These are phyloP conservation scores for Myotis planiceps DNA, from an alignment of 2,797 vertebrate genomes.

Conservation along the genomic window DNA sequence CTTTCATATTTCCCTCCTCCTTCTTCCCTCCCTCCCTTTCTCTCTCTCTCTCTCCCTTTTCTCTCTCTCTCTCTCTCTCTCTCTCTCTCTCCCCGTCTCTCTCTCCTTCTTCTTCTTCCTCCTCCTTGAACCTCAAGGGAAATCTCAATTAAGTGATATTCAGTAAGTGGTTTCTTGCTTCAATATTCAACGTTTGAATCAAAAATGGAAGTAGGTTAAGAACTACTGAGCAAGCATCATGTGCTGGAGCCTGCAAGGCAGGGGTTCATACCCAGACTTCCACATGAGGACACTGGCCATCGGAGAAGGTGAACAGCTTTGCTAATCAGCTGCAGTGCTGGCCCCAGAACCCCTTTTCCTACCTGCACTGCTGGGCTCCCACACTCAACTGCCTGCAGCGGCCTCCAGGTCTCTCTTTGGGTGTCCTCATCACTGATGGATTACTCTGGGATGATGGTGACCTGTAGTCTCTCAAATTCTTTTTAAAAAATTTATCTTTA, in stretches of 20 bases:
- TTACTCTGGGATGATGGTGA: background rate
- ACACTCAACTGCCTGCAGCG: fast-evolving
- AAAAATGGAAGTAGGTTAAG: background rate
- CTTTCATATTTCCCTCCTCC: background rate
- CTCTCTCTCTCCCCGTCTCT: background rate
- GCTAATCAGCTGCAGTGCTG: background rate
- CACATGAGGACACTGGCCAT: background rate
- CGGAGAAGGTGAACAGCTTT: background rate
- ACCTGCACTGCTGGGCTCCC: background rate
- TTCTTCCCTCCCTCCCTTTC: background rate
- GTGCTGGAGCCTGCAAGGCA: background rate
- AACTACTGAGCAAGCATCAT: background rate
- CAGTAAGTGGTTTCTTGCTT: background rate
- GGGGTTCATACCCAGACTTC: background rate
- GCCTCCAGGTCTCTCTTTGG: background rate
- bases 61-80: too few relatives aligned
- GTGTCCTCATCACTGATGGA: background rate
- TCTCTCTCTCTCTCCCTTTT: too few relatives aligned
- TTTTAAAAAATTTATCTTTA: background rate
- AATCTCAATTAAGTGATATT: background rate
- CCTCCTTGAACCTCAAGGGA: background rate
- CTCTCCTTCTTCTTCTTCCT: background rate
- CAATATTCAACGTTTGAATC: background rate
- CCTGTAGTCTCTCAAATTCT: background rate
- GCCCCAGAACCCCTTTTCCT: background rate